Percentiles rank a stretch among this genome's conserved stretches.
Conservation (phyloP, 2,888 invertebrate genomes). For the Cistogaster globosa region DNA sequence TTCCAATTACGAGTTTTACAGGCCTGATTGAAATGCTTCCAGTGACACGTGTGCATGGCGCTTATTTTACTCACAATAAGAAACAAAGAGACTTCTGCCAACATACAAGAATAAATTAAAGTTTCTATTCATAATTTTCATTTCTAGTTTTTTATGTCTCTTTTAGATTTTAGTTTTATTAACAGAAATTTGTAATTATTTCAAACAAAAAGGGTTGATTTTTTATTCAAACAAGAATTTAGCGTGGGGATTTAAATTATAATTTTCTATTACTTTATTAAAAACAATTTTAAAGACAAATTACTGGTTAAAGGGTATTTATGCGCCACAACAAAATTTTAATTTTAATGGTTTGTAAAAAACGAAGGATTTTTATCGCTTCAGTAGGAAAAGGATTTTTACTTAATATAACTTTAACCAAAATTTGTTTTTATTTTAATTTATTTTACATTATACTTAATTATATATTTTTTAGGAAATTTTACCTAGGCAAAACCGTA, state of each 20-base stretch:
- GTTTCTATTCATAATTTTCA: slow-evolving; percentile 32
- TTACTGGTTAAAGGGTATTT: not conserved
- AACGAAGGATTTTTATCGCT: too few relatives aligned
- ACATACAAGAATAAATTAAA: slow-evolving; percentile 51
- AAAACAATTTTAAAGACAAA: not conserved
- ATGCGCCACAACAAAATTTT: not conserved
- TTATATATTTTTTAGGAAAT: too few relatives aligned
- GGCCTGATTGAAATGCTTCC: slow-evolving; percentile 12
- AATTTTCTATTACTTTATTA: slow-evolving; percentile 27
- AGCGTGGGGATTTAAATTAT: not conserved
- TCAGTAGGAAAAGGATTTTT: too few relatives aligned
- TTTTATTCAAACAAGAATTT: slow-evolving; percentile 1
- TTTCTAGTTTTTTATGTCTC: slow-evolving; percentile 10
- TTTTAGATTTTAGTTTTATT: slow-evolving; percentile 3
- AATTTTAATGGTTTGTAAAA: not conserved
- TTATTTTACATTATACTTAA: too few relatives aligned
- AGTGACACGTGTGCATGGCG: slow-evolving; percentile 54
- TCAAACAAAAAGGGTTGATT: slow-evolving; percentile 39
- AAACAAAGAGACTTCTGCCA: slow-evolving; percentile 24
- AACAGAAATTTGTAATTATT: slow-evolving; percentile 11
- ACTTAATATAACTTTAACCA: too few relatives aligned
- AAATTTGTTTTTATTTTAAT: too few relatives aligned
- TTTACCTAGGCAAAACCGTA: too few relatives aligned
- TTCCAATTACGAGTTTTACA: slow-evolving; percentile 23
- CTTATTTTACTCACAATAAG: slow-evolving; percentile 5